phyloP scores from a whole-genome alignment of 2,113 vertebrate species.

The Heptranchias perlo region DNA sequence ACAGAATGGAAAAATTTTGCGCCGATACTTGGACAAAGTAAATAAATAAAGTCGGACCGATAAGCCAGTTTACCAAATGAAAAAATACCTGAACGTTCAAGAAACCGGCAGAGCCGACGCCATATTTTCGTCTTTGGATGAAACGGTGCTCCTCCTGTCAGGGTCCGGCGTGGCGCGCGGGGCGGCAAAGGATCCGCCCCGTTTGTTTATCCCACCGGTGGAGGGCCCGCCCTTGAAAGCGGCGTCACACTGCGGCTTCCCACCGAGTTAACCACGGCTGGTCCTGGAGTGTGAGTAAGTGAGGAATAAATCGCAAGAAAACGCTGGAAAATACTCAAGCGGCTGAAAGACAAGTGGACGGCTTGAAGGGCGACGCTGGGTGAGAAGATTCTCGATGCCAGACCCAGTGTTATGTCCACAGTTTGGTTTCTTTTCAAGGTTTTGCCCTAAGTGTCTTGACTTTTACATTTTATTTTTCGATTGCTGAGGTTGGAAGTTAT shows the following conservation, averaged over 20 bases:
- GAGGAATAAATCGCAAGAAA: not conserved
- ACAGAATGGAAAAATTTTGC: not conserved
- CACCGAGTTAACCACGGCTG: not conserved
- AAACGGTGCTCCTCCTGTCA: not conserved
- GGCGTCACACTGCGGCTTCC: not conserved
- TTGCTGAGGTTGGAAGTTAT: not conserved
- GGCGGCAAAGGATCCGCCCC: not conserved
- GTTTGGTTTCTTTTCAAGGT: too few relatives aligned
- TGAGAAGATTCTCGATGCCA: not conserved
- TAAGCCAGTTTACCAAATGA: not conserved
- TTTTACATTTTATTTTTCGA: too few relatives aligned
- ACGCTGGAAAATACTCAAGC: too few relatives aligned
- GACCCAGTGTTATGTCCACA: too few relatives aligned
- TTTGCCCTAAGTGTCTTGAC: too few relatives aligned
- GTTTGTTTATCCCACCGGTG: not conserved
- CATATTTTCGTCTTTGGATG: not conserved
- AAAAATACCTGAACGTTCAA: not conserved
- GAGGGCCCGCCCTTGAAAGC: not conserved
- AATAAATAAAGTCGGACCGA: not conserved
- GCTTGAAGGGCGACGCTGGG: not conserved
- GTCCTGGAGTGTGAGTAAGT: not conserved
- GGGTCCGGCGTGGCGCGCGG: not conserved
- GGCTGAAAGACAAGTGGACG: not conserved
- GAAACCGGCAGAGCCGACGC: too few relatives aligned
- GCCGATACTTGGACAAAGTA: not conserved